These are phyloP conservation scores for Zaprionus kolodkinae DNA, from an alignment of 1,140 invertebrate genomes.

Conservation along the genomic window DNA sequence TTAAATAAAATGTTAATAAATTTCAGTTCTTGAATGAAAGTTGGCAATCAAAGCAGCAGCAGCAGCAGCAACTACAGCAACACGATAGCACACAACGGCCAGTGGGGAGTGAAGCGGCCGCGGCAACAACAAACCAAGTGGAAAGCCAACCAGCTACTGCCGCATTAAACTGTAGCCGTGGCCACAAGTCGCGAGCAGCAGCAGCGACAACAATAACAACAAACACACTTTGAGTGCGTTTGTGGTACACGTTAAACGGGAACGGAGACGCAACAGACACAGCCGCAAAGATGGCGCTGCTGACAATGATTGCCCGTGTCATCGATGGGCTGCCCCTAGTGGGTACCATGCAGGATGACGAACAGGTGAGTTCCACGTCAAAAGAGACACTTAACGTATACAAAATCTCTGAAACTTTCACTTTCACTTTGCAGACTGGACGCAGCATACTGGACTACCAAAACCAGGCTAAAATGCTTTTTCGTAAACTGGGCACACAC, in stretches of 20 bases:
- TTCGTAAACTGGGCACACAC: constrained; percentile 94
- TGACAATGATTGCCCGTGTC: constrained; percentile 98
- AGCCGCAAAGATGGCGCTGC: constrained; percentile 90
- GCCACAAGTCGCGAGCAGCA: constrained; percentile 42
- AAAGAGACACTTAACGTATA: neutral
- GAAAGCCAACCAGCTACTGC: constrained; percentile 25
- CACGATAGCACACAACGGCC: constrained; percentile 8
- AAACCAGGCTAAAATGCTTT: constrained; percentile 99
- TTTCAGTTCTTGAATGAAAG: constrained; percentile 39
- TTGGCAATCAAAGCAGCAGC: constrained; percentile 16
- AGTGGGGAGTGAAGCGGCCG: constrained; percentile 27
- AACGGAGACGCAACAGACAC: neutral
- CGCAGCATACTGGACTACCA: constrained; percentile 98
- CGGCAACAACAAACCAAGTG: constrained; percentile 35
- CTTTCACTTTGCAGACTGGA: constrained; percentile 88
- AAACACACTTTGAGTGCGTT: neutral
- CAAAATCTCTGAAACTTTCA: constrained; percentile 47
- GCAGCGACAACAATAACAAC: neutral
- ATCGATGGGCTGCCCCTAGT: constrained; percentile 97
- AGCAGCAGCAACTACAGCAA: constrained; percentile 8
- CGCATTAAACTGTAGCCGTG: constrained; percentile 66
- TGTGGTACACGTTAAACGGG: constrained; percentile 14
- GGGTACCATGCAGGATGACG: constrained; percentile 98
- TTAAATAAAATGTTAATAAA: neutral
- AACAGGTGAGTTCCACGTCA: constrained; percentile 90